Evolutionary conservation across 2,888 invertebrate species (phyloP).

Genomic region (Tetanocera ferruginea): DNA sequence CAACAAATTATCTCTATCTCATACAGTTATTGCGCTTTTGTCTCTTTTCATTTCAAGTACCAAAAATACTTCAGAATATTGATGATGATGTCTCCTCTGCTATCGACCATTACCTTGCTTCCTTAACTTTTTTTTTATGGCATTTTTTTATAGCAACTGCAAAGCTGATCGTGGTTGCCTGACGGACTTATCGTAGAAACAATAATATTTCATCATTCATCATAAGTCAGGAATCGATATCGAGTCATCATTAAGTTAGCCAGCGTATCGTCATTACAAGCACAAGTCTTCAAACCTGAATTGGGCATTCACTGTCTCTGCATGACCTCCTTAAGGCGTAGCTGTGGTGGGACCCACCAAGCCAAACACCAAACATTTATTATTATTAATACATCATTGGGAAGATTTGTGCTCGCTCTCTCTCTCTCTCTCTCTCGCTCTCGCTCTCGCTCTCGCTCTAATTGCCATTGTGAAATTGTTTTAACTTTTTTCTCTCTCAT

Average conservation of each 20-base stretch:
- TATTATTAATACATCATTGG: constrained; percentile 38
- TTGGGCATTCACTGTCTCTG: background rate
- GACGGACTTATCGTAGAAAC: background rate
- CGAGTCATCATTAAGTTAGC: constrained; percentile 23
- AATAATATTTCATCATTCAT: constrained; percentile 3
- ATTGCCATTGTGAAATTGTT: background rate
- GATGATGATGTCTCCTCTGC: too few species aligned
- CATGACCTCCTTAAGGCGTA: constrained; percentile 53
- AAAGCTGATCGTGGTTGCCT: background rate
- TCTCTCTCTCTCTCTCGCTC: background rate
- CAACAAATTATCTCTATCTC: too few species aligned
- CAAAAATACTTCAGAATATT: too few species aligned
- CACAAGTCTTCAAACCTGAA: background rate
- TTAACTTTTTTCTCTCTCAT: background rate
- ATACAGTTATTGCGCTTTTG: too few species aligned
- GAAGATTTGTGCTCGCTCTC: constrained; percentile 12
- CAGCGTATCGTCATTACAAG: background rate
- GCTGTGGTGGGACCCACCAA: constrained; percentile 45
- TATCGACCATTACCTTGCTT: too few species aligned
- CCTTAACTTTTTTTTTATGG: too few species aligned
- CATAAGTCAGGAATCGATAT: constrained; percentile 18
- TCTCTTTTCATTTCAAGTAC: too few species aligned
- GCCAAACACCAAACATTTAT: constrained; percentile 36
- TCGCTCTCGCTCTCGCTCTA: background rate
- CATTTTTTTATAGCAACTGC: background rate